These are phyloP conservation scores for Neodiprion lecontei DNA, from an alignment of 1,140 invertebrate species.

Conservation along the genomic window DNA sequence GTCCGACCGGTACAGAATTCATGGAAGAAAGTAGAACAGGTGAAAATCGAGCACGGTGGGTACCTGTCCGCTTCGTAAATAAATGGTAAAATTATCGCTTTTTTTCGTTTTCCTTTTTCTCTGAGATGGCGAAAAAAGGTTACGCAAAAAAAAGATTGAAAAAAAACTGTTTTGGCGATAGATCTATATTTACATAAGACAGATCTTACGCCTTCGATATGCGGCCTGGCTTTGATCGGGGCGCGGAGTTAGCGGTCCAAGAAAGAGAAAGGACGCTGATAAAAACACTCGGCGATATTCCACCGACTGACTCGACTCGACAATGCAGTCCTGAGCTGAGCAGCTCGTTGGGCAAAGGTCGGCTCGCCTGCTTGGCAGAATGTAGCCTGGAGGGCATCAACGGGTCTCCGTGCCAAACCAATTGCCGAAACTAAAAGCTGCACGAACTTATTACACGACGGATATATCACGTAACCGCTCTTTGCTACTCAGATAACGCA, in stretches of 20 bases:
- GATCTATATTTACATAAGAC: not conserved
- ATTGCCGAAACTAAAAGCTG: too few species aligned
- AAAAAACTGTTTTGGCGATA: conserved; percentile 4
- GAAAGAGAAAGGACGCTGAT: conserved; percentile 22
- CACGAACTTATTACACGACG: too few species aligned
- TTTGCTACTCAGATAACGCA: too few species aligned
- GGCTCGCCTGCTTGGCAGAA: not conserved
- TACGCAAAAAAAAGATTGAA: too few species aligned
- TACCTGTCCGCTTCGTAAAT: too few species aligned
- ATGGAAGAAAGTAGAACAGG: too few species aligned
- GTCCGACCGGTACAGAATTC: too few species aligned
- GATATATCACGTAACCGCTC: too few species aligned
- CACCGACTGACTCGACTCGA: not conserved
- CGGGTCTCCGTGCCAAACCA: too few species aligned
- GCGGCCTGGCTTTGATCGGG: conserved; percentile 5
- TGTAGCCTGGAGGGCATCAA: too few species aligned
- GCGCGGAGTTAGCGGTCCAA: not conserved
- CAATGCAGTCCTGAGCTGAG: not conserved
- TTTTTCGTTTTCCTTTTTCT: not conserved
- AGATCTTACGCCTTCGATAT: not conserved
- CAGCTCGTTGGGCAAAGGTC: not conserved
- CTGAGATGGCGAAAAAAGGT: too few species aligned
- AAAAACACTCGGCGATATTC: not conserved
- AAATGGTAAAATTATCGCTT: not conserved
- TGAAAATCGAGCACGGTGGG: too few species aligned